A percentile compares a stretch with the other conserved stretches of the same genome.
Evolutionary conservation across 2,113 vertebrate genomes (phyloP).

Genomic region (Eublepharis macularius): DNA sequence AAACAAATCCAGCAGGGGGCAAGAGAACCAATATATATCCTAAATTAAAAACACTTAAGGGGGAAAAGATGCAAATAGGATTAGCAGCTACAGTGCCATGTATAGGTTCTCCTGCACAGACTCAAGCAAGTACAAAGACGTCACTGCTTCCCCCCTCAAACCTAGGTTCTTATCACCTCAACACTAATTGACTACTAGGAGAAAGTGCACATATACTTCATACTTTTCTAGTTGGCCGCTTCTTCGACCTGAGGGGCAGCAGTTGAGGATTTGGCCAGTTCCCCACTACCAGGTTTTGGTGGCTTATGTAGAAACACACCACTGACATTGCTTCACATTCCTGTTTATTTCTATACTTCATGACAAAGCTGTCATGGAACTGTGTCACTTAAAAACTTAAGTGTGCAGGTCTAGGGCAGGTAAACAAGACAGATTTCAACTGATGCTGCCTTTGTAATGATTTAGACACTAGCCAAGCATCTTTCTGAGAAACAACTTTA

Average conservation of each 20-base stretch:
- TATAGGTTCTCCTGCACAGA: background rate
- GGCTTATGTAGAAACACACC: background rate
- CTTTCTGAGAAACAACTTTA: too few relatives aligned
- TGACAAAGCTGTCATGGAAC: background rate
- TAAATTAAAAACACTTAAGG: background rate
- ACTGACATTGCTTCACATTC: background rate
- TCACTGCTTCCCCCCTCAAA: background rate
- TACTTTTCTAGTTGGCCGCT: background rate
- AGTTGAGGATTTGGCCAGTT: too few relatives aligned
- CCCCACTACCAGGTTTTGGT: too few relatives aligned
- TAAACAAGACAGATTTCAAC: too few relatives aligned
- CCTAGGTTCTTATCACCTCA: too few relatives aligned
- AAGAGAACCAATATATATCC: background rate
- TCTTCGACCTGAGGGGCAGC: background rate
- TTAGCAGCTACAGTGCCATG: background rate
- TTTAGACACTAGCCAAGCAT: too few relatives aligned
- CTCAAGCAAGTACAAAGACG: background rate
- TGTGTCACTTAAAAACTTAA: background rate
- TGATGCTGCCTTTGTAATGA: too few relatives aligned
- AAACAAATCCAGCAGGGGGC: background rate
- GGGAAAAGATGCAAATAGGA: background rate
- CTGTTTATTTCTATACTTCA: background rate
- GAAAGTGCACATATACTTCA: background rate
- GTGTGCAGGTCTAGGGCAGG: background rate
- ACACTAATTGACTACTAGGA: background rate